A percentile compares a stretch with the other conserved stretches of the same genome.
These are phyloP conservation scores for Rhodinocichla rosea DNA, from an alignment of 2,113 vertebrate species.

Conservation along the genomic window DNA sequence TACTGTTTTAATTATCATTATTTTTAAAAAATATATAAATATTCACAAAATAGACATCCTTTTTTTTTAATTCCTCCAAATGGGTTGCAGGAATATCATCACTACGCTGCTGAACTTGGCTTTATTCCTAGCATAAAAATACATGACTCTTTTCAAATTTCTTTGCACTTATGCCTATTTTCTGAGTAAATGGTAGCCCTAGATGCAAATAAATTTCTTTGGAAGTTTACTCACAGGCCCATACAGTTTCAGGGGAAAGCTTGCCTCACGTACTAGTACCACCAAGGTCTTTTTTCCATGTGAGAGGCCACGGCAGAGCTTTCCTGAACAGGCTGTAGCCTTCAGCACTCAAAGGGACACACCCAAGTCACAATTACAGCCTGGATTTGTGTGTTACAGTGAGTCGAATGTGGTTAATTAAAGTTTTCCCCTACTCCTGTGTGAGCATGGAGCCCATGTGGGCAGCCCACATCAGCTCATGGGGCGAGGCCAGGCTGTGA, in stretches of 20 bases:
- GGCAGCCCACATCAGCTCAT: fast-evolving
- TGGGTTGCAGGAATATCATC: not conserved
- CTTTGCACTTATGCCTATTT: not conserved
- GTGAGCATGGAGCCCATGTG: fast-evolving
- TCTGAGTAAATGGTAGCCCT: not conserved
- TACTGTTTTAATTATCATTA: constrained; percentile 36
- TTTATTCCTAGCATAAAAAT: constrained; percentile 32
- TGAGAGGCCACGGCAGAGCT: fast-evolving
- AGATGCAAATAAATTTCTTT: constrained; percentile 8
- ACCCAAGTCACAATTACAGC: not conserved
- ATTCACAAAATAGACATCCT: not conserved
- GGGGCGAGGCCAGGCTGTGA: fast-evolving
- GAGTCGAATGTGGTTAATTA: not conserved
- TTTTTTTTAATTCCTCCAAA: not conserved
- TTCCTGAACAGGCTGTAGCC: not conserved
- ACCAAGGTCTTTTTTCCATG: not conserved
- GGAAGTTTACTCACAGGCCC: not conserved
- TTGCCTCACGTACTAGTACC: not conserved
- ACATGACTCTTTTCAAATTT: not conserved
- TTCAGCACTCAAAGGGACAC: not conserved
- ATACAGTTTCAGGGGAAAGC: not conserved
- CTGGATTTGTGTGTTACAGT: not conserved
- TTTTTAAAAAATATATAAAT: constrained; percentile 35
- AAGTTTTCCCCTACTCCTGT: not conserved
- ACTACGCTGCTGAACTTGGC: not conserved